Percentiles rank a stretch among this genome's conserved stretches.
These are phyloP conservation scores for Albula goreensis DNA, from an alignment of 2,113 vertebrate genomes.

Conservation along the genomic window DNA sequence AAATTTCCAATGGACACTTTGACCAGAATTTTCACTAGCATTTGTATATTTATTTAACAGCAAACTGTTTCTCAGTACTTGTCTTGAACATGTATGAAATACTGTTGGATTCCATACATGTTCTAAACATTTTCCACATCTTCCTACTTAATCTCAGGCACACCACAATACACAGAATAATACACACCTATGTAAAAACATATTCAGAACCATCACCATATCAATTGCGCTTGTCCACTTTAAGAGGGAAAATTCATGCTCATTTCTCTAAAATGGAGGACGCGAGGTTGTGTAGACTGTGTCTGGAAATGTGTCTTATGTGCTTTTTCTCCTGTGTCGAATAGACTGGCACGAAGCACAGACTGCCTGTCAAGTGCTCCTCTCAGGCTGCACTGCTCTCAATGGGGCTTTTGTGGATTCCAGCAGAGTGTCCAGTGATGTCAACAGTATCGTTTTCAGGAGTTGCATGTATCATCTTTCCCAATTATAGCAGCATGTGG, in stretches of 20 bases:
- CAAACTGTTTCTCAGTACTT: no score
- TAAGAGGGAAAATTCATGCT: no score
- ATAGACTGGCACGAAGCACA: background rate
- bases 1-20: no score
- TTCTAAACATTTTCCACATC: background rate
- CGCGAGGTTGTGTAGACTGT: background rate
- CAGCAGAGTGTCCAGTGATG: background rate
- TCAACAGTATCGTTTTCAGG: background rate
- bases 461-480: slow-evolving; percentile 14
- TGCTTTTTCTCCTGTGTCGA: background rate
- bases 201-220: no score
- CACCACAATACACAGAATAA: no score
- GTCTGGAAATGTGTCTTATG: background rate
- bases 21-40: no score
- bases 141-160: background rate
- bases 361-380: no score
- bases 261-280: no score
- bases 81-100: no score
- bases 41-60: no score
- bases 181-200: no score
- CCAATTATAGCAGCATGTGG: slow-evolving; percentile 9
- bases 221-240: no score
- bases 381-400: background rate
- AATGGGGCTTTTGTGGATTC: background rate
- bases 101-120: background rate